Base-by-base conservation (phyloP, 92 coral and sea anemone genomes). In the Palythoa heliodiscus region DNA sequence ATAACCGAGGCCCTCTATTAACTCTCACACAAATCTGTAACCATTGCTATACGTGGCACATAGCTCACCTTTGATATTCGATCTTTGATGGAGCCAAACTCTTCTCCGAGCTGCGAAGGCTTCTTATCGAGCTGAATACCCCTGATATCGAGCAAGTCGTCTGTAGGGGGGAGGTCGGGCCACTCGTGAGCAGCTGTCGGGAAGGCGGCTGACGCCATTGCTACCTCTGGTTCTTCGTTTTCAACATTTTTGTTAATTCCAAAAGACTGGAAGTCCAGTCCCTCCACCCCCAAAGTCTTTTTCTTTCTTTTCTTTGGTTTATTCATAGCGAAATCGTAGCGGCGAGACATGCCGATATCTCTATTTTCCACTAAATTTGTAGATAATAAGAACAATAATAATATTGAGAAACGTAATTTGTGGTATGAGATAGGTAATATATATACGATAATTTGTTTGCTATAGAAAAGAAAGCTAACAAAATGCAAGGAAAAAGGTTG, bases 81-180 rank as follows among this genome's bases (percentile, higher is more conserved):
- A 73, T 94, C 95, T 17, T 94, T 90, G 22, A 94, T 92, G 9
- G 93, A 90, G 14, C 92, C 94, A 8, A 94, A 84, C 63, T 94
- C 98, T 53, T 86, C 90, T 0, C 92, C 98, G 54, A 90, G 37
- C 60, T 84, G 85, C 22, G 93, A 87, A 29, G 90, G 86, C 24
- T 70, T 83, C 29, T 88, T 83, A 9, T 93, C 93, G 66, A 93
- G 88, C 37, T 84, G 76, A 22, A 91, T 91, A 19, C 93, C 89
- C 85, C 82, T 91, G 52, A 89, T 58, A 3, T 94, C 76, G 74
- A 92, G 58, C 15, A 92, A 82, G 1, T 24, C 86, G 39, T 78
- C 66, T 1, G 19, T 37, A 24, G 78, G 67, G 13, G 90, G 73
- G 48, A 87, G 70, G 70, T 85, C 89, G 35, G 88, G 87, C 93